Evolutionary conservation across 2,888 invertebrate genomes (phyloP).

Genomic region (Trachelus troglodyta): DNA sequence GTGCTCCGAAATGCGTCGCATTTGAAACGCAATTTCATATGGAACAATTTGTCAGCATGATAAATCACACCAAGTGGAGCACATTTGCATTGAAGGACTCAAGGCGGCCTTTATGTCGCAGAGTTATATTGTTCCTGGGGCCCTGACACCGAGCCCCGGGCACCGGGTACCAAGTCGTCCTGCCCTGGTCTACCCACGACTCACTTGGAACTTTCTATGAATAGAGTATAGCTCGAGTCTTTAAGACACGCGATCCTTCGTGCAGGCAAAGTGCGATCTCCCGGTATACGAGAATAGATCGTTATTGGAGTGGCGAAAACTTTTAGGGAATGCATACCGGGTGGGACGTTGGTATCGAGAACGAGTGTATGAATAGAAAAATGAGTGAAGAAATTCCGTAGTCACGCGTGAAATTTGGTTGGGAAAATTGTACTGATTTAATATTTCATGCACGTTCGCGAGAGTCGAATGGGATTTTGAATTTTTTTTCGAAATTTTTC

Average conservation of each 20-base stretch:
- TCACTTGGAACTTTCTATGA: background rate
- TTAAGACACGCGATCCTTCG: background rate
- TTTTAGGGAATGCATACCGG: background rate
- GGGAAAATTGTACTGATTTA: too few species aligned
- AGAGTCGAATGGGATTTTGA: too few species aligned
- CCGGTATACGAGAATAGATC: background rate
- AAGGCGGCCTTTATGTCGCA: constrained; percentile 26
- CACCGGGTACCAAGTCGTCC: background rate
- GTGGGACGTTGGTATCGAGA: background rate
- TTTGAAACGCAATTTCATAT: constrained; percentile 11
- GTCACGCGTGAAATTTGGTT: too few species aligned
- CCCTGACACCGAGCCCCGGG: constrained; percentile 30
- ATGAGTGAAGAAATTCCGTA: too few species aligned
- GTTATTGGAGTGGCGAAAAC: background rate
- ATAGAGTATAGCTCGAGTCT: background rate
- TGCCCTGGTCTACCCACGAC: background rate
- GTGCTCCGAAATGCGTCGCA: background rate
- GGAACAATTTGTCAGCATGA: constrained; percentile 14
- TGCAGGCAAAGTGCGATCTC: background rate
- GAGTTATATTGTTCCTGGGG: constrained; percentile 33
- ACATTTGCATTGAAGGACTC: constrained; percentile 35
- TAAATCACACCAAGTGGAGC: constrained; percentile 7
- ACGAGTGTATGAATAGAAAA: background rate
- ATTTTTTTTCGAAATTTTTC: background rate
- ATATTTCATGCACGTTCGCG: too few species aligned